Conservation (phyloP, 2,797 vertebrate genomes). For the Catharus ustulatus region DNA sequence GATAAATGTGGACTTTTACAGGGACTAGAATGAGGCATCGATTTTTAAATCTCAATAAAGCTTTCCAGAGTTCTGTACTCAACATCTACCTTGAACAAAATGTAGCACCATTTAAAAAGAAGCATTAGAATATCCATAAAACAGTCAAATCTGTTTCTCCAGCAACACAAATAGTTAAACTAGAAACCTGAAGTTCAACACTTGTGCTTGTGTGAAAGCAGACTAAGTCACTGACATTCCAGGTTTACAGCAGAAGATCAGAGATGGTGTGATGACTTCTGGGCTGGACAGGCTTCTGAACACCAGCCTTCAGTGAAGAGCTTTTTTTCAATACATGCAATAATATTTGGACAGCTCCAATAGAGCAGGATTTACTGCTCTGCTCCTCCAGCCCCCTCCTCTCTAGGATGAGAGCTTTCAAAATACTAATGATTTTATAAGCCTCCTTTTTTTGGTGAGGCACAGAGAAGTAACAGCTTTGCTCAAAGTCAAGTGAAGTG, state of each 20-base stretch:
- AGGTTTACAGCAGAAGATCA: background rate
- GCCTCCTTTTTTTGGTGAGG: constrained; percentile 19
- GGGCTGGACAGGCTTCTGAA: background rate
- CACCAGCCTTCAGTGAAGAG: constrained; percentile 31
- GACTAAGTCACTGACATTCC: background rate
- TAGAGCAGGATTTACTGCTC: constrained; percentile 24
- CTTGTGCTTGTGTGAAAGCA: background rate
- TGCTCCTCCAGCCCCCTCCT: background rate
- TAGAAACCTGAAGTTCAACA: background rate
- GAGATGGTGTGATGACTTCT: background rate
- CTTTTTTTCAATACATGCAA: constrained; percentile 37
- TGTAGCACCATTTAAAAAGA: background rate
- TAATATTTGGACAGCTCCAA: constrained; percentile 67
- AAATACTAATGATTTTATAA: constrained; percentile 47
- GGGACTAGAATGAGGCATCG: background rate
- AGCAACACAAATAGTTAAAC: background rate
- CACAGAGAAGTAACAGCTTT: constrained; percentile 19
- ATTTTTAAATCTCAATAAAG: background rate
- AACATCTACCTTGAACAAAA: background rate
- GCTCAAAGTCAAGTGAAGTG: background rate
- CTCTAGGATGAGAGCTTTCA: background rate
- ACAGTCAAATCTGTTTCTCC: background rate
- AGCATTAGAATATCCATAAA: background rate
- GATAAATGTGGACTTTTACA: background rate
- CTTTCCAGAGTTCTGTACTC: background rate